Conservation (phyloP, 1,140 invertebrate genomes). For the Pseudoatta argentina region DNA sequence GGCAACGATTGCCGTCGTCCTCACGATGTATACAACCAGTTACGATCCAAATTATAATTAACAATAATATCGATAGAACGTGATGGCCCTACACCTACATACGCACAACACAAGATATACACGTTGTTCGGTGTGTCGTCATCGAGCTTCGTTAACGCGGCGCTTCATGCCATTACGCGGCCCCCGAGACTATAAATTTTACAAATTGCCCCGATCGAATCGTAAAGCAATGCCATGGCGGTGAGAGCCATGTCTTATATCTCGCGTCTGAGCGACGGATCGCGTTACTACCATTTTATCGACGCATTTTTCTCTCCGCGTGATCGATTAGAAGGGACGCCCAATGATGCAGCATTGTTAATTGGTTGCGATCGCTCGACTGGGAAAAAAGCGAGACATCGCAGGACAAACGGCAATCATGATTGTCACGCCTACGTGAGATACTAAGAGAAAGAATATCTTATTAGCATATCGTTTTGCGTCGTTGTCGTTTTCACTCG, state of each 20-base stretch:
- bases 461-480: constrained; percentile 48
- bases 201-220: constrained; percentile 75
- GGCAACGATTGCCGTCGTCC: not conserved
- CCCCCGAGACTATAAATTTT: constrained; percentile 74
- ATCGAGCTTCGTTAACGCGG: constrained; percentile 72
- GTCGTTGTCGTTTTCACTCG: constrained; percentile 29
- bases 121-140: constrained; percentile 54
- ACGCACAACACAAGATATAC: not conserved
- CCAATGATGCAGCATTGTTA: constrained; percentile 53
- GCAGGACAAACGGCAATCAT: constrained; percentile 2
- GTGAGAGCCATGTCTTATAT: constrained; percentile 41
- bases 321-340: constrained; percentile 61
- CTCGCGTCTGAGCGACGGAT: constrained; percentile 9
- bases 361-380: constrained; percentile 53
- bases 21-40: not conserved
- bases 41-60: constrained; percentile 67
- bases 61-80: constrained; percentile 53
- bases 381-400: not conserved
- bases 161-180: constrained; percentile 36
- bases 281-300: constrained; percentile 25
- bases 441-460: constrained; percentile 17
- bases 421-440: constrained; percentile 38
- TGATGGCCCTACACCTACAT: not conserved
- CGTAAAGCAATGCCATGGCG: constrained; percentile 62
- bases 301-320: constrained; percentile 36